A percentile compares a stretch with the other conserved stretches of the same genome.
phyloP scores from a whole-genome alignment of 2,888 invertebrate species.

The Andricus curvator region DNA sequence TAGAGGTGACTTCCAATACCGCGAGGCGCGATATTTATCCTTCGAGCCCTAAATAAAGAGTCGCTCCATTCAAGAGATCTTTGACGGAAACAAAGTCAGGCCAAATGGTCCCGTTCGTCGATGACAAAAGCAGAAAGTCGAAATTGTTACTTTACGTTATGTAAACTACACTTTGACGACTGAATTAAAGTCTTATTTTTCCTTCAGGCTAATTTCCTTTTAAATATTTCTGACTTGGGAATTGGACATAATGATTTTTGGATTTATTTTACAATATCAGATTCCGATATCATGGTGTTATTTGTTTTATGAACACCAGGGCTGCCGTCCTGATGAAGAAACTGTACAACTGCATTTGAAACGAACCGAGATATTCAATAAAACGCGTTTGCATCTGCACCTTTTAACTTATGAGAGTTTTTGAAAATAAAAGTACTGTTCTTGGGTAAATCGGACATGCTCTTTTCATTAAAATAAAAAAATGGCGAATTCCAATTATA shows the following conservation, averaged over 20 bases:
- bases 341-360: too few species aligned
- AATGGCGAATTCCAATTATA: too few species aligned
- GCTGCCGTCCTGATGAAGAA: too few species aligned
- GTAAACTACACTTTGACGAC: not conserved
- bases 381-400: too few species aligned
- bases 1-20: slow-evolving; percentile 51
- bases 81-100: slow-evolving; percentile 44
- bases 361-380: too few species aligned
- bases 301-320: too few species aligned
- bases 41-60: slow-evolving; percentile 65
- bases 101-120: slow-evolving; percentile 26
- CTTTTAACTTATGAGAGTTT: too few species aligned
- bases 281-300: not conserved
- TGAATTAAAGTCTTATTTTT: not conserved
- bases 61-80: slow-evolving; percentile 48
- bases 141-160: not conserved
- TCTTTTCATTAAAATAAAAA: too few species aligned
- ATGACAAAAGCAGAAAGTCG: slow-evolving; percentile 46
- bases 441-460: too few species aligned
- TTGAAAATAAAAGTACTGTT: too few species aligned
- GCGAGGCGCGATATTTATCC: slow-evolving; percentile 64
- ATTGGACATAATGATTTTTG: not conserved
- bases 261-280: not conserved
- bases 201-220: not conserved
- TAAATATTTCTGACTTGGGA: not conserved